phyloP scores from a whole-genome alignment of 2,888 invertebrate genomes.

The Parapristionchus giblindavisi region DNA sequence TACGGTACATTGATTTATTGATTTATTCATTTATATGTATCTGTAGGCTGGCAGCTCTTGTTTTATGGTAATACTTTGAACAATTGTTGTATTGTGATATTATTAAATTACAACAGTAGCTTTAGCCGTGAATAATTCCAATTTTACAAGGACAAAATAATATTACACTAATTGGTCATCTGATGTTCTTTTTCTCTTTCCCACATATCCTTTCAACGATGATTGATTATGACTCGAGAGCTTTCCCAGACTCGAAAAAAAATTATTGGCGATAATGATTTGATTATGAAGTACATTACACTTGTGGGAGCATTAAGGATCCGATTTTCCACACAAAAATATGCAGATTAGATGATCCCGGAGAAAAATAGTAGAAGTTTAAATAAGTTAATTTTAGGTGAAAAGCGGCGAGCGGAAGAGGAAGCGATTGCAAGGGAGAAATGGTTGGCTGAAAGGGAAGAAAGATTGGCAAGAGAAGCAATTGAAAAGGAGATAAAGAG shows the following conservation, averaged over 20 bases:
- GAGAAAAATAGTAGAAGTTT: not conserved
- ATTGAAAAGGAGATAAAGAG: slow-evolving; percentile 36
- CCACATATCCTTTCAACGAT: not conserved
- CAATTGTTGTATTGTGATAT: no score
- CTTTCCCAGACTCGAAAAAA: no score
- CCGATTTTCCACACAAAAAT: no score
- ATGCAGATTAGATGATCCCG: not conserved
- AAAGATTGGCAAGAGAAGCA: slow-evolving; percentile 34
- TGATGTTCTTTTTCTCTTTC: not conserved
- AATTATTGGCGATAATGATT: no score
- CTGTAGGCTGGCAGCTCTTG: not conserved
- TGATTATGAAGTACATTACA: no score
- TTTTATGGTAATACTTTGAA: no score
- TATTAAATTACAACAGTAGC: no score
- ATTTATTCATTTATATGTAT: not conserved
- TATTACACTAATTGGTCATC: no score
- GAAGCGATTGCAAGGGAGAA: slow-evolving; percentile 21
- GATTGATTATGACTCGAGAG: slow-evolving; percentile 6
- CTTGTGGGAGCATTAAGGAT: no score
- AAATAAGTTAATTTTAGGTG: slow-evolving; percentile 20
- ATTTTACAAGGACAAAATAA: no score
- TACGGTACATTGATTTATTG: not conserved
- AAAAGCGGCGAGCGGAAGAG: slow-evolving; percentile 26
- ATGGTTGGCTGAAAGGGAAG: slow-evolving; percentile 38
- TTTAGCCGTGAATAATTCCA: no score